Conservation (phyloP, 1,140 invertebrate genomes). For the Tetramorium parvispinum region DNA sequence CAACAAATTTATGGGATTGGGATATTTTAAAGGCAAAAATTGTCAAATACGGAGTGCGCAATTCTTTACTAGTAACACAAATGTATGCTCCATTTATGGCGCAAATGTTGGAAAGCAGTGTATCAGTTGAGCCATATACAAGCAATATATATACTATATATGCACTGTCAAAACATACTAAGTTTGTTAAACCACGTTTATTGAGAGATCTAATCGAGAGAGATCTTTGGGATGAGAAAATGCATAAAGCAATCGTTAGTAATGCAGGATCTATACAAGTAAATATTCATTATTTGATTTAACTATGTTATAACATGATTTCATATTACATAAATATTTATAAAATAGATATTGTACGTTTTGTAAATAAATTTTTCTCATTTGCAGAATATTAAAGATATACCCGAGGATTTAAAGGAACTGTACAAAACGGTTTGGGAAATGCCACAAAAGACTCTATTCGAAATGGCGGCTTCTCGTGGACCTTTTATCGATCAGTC, state of each 20-base stretch:
- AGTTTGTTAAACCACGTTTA: conserved; percentile 98
- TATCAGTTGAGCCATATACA: conserved; percentile 99
- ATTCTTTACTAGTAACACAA: conserved; percentile 97
- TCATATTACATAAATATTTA: not conserved
- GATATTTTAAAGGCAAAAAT: conserved; percentile 93
- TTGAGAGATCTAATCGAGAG: conserved; percentile 96
- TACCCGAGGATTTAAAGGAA: conserved; percentile 95
- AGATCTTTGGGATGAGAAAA: conserved; percentile 97
- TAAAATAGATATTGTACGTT: not conserved
- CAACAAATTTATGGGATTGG: conserved; percentile 97
- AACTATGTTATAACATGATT: not conserved
- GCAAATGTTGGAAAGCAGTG: conserved; percentile 99
- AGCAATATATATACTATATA: conserved; percentile 98
- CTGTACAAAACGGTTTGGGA: conserved; percentile 99
- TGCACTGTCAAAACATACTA: conserved; percentile 95
- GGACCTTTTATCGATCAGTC: conserved; percentile 99
- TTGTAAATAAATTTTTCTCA: conserved; percentile 3
- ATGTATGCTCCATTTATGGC: conserved; percentile 99
- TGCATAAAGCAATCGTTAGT: conserved; percentile 97
- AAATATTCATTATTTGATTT: conserved; percentile 43
- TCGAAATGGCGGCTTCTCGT: conserved; percentile 98
- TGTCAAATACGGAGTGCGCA: conserved; percentile 95
- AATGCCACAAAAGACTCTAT: conserved; percentile 96
- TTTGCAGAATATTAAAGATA: conserved; percentile 92
- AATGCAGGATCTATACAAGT: conserved; percentile 96